Percentiles rank a stretch among this genome's conserved stretches.
These are phyloP conservation scores for Rhabdomys dilectus DNA, from an alignment of 2,113 vertebrate genomes.

Conservation along the genomic window DNA sequence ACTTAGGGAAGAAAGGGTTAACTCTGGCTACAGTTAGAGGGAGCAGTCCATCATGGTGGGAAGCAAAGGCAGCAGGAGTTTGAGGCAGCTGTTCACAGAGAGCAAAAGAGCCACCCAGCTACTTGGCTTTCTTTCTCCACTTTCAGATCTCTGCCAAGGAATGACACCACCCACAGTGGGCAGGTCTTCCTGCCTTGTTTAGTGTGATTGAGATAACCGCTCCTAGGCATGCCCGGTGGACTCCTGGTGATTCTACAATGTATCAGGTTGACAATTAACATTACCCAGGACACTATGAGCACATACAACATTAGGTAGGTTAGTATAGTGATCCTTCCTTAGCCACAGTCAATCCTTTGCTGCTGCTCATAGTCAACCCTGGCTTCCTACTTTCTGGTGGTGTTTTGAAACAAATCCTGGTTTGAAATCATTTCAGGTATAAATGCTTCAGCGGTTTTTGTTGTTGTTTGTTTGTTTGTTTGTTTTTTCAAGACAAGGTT, in stretches of 20 bases:
- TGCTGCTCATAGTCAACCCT: background rate
- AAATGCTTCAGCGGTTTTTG: constrained; percentile 49
- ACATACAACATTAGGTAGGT: background rate
- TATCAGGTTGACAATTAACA: background rate
- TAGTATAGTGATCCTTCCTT: background rate
- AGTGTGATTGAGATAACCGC: too few relatives aligned
- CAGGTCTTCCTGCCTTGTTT: background rate
- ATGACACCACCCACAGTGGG: background rate
- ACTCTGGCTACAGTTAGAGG: background rate
- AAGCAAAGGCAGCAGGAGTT: too few relatives aligned
- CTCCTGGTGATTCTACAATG: background rate
- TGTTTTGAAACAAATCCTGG: constrained; percentile 8
- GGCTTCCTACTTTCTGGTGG: background rate
- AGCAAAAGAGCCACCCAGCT: background rate
- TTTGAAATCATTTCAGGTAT: background rate
- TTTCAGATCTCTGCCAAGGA: background rate
- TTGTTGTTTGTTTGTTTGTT: too few relatives aligned
- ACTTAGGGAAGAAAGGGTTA: background rate
- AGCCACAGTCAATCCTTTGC: background rate
- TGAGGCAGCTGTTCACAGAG: background rate
- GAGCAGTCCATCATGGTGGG: background rate
- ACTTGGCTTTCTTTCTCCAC: background rate
- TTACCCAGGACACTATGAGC: background rate
- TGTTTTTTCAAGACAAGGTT: too few relatives aligned
- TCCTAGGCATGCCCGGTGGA: too few relatives aligned